Evolutionary conservation across 1,140 invertebrate genomes (phyloP).

Genomic region (Octopus sinensis): DNA sequence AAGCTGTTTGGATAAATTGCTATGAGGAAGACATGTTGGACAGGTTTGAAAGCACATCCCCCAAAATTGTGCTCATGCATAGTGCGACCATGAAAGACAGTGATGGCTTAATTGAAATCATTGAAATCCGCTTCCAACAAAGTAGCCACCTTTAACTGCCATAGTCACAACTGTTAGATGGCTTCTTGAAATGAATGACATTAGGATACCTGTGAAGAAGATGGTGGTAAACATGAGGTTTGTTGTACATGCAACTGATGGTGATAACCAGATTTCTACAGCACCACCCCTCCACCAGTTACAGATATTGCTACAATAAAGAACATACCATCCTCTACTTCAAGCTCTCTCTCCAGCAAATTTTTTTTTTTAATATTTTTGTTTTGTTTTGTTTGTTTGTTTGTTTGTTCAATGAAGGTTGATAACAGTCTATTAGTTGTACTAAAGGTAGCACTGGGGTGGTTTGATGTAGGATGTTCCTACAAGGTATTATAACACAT

Average conservation of each 20-base stretch:
- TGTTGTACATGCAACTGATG: not conserved
- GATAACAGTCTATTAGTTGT: not conserved
- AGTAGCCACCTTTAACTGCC: not conserved
- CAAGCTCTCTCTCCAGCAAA: no score
- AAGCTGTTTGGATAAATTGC: not conserved
- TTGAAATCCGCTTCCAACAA: not conserved
- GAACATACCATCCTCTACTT: no score
- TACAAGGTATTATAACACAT: not conserved
- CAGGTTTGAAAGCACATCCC: not conserved
- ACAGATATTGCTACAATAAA: no score
- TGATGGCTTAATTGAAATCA: not conserved
- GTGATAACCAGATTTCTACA: no score
- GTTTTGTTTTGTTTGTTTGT: not conserved
- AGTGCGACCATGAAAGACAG: not conserved
- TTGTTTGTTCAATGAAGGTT: not conserved
- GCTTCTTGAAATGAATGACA: not conserved
- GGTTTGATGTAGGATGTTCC: not conserved
- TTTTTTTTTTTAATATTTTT: no score
- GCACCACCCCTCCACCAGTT: no score
- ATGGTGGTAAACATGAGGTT: not conserved
- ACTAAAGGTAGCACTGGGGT: not conserved
- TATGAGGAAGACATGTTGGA: conserved; percentile 1
- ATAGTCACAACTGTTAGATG: not conserved
- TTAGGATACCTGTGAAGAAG: not conserved
- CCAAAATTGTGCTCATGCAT: not conserved